Percentiles rank a stretch among this genome's conserved stretches.
Evolutionary conservation across 1,140 invertebrate species (phyloP).

Genomic region (Brachionus sp.): DNA sequence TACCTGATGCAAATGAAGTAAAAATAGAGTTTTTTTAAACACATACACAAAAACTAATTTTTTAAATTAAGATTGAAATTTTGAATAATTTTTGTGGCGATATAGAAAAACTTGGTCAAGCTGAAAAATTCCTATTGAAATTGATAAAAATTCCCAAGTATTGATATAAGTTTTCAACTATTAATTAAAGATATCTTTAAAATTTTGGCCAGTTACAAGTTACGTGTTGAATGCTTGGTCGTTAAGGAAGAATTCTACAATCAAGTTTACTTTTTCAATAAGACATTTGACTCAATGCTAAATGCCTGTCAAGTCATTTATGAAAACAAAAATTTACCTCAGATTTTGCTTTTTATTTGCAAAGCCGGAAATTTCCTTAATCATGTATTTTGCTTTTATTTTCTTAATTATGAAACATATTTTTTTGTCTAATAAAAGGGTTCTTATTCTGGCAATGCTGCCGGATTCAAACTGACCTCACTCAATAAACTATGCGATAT

Average conservation of each 20-base stretch:
- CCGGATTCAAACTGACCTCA: conserved; percentile 38
- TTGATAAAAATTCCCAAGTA: conserved; percentile 31
- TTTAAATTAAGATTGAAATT: conserved; percentile 30
- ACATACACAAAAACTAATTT: no score
- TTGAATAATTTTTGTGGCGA: conserved; percentile 6
- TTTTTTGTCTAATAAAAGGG: not conserved
- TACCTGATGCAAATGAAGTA: conserved; percentile 25
- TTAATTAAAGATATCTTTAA: not conserved
- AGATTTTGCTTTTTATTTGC: conserved; percentile 19
- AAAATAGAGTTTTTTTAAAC: not conserved
- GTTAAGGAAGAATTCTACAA: conserved; percentile 34
- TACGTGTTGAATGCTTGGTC: not conserved
- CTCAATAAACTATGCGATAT: conserved; percentile 33
- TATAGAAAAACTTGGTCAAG: conserved; percentile 21
- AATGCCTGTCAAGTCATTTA: not conserved
- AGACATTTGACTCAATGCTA: not conserved
- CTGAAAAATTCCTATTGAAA: conserved; percentile 34
- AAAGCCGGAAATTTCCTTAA: conserved; percentile 33
- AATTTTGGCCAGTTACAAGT: not conserved
- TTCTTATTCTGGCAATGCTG: conserved; percentile 14
- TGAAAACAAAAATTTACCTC: not conserved
- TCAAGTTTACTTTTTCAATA: conserved; percentile 13
- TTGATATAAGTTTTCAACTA: not conserved
- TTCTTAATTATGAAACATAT: not conserved
- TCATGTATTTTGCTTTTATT: not conserved